These are phyloP conservation scores for Forbesichthys agassizii DNA, from an alignment of 2,113 vertebrate species.

Conservation along the genomic window DNA sequence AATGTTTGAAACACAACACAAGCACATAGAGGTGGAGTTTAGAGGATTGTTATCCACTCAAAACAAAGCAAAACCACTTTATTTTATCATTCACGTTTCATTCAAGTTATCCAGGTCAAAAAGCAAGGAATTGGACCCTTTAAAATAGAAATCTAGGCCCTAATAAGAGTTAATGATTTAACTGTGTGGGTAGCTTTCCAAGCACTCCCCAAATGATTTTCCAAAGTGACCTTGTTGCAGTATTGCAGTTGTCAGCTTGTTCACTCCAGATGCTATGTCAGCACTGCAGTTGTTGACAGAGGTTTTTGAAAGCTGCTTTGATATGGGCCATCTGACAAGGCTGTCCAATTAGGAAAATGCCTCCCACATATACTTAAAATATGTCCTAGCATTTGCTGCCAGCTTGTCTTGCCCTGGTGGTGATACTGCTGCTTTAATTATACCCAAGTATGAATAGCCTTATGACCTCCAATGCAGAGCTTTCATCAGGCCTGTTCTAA, in stretches of 20 bases:
- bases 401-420: slow-evolving; percentile 48
- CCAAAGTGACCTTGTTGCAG: slow-evolving; percentile 62
- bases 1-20: too few species aligned
- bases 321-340: slow-evolving; percentile 67
- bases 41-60: too few species aligned
- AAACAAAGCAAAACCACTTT: too few species aligned
- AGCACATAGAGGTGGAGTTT: too few species aligned
- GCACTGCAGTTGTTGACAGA: slow-evolving; percentile 69
- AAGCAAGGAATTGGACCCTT: too few species aligned
- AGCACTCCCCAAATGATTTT: slow-evolving; percentile 48
- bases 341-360: slow-evolving; percentile 72
- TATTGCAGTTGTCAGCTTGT: slow-evolving; percentile 10
- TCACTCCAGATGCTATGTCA: slow-evolving; percentile 63
- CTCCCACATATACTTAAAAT: slow-evolving; percentile 50
- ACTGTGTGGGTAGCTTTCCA: too few species aligned
- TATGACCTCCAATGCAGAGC: slow-evolving; percentile 39
- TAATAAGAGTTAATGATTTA: too few species aligned
- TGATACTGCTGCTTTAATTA: slow-evolving; percentile 64
- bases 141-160: too few species aligned
- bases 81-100: too few species aligned
- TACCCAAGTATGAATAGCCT: slow-evolving; percentile 57
- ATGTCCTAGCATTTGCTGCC: slow-evolving; percentile 52
- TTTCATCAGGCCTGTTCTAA: slow-evolving; percentile 36
- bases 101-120: too few species aligned
- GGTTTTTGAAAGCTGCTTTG: slow-evolving; percentile 59